phyloP scores from a whole-genome alignment of 2,113 vertebrate species.

The Tachuris rubrigastra region DNA sequence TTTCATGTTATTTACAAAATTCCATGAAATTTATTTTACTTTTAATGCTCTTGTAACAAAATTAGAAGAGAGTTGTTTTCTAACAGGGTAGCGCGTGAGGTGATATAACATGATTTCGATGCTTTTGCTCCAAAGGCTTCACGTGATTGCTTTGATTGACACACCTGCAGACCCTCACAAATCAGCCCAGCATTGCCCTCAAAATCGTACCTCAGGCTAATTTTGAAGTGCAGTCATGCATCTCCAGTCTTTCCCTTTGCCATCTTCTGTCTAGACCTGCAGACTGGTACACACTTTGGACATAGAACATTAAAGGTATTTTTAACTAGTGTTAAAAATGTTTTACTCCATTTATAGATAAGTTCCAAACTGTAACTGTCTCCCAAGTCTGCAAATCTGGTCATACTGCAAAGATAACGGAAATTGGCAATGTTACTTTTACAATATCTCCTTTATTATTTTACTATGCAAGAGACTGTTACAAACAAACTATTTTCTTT shows the following conservation, averaged over 20 bases:
- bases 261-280: neutral
- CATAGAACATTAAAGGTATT: neutral
- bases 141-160: neutral
- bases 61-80: neutral
- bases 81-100: neutral
- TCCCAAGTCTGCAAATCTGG: neutral
- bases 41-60: neutral
- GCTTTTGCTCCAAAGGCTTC: neutral
- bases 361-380: neutral
- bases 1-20: neutral
- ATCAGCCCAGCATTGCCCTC: neutral
- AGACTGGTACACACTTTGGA: neutral
- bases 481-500: neutral
- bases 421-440: neutral
- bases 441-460: neutral
- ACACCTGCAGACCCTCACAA: neutral
- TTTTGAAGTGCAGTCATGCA: neutral
- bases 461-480: neutral
- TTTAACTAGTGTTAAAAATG: neutral
- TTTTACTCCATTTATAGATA: neutral
- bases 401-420: neutral
- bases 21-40: neutral
- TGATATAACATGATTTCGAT: neutral
- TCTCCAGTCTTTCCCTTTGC: neutral
- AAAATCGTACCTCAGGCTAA: neutral